These are phyloP conservation scores for Tragelaphus imberbis DNA, from an alignment of 2,113 vertebrate genomes.

Conservation along the genomic window DNA sequence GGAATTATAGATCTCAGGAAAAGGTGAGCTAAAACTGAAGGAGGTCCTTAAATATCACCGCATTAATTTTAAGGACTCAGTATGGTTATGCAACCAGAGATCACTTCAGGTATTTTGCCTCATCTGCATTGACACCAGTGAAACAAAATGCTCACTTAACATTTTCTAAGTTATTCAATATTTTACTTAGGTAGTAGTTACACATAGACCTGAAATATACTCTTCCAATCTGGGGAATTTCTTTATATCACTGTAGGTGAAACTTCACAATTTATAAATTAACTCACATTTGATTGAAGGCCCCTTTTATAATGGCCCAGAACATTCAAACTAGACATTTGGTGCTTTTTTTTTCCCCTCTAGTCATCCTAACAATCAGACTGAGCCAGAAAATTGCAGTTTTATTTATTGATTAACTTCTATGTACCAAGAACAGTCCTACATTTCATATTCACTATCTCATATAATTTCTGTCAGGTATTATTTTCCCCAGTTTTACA, in stretches of 20 bases:
- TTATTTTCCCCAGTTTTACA: constrained; percentile 32
- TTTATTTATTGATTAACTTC: constrained; percentile 41
- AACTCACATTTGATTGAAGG: background rate
- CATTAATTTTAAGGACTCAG: background rate
- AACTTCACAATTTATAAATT: background rate
- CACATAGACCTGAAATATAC: background rate
- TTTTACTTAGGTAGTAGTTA: background rate
- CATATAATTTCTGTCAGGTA: background rate
- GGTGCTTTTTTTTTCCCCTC: background rate
- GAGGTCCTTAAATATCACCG: background rate
- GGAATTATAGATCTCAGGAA: background rate
- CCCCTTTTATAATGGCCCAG: background rate
- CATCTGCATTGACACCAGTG: background rate
- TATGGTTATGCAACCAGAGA: background rate
- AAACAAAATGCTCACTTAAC: background rate
- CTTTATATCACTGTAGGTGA: background rate
- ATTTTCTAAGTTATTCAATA: background rate
- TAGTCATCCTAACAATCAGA: background rate
- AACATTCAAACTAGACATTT: background rate
- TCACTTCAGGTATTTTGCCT: background rate
- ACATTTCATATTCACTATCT: constrained; percentile 37
- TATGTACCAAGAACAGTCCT: background rate
- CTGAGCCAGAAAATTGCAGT: background rate
- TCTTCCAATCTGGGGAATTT: background rate
- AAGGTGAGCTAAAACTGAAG: background rate